phyloP scores from a whole-genome alignment of 2,888 invertebrate species.

The Drosophila hamatofila region DNA sequence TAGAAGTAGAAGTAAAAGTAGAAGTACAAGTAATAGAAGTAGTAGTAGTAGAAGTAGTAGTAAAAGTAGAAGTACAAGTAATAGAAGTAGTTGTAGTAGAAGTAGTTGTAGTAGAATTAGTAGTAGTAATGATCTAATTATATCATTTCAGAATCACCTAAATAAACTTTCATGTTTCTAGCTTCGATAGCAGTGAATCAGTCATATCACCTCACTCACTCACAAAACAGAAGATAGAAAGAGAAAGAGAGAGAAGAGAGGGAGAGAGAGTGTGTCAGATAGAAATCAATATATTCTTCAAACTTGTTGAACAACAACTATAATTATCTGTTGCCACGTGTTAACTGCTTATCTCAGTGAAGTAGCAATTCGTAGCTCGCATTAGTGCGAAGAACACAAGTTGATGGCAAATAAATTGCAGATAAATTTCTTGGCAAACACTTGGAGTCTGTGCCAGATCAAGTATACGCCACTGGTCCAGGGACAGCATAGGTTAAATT shows the following conservation, averaged over 20 bases:
- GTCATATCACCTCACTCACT: not conserved
- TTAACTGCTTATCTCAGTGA: not conserved
- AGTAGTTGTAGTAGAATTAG: not conserved
- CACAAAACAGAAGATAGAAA: not conserved
- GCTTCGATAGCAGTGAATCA: too few relatives aligned
- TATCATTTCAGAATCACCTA: not conserved
- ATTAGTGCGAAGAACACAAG: not conserved
- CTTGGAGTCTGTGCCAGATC: not conserved
- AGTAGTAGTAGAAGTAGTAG: not conserved
- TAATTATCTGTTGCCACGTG: not conserved
- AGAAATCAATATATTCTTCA: not conserved
- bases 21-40: not conserved
- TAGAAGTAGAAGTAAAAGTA: not conserved
- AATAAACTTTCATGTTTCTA: not conserved
- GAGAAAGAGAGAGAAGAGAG: not conserved
- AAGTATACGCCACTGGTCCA: not conserved
- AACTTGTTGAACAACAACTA: not conserved
- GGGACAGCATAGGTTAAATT: conserved; percentile 17
- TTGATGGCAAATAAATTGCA: conserved; percentile 3
- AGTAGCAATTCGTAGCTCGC: not conserved
- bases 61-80: not conserved
- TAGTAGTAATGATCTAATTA: not conserved
- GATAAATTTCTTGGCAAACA: conserved; percentile 11
- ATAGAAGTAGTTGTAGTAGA: not conserved
- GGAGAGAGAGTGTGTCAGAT: not conserved